Base-by-base conservation (phyloP, 2,797 vertebrate species). In the Acanthopagrus latus region DNA sequence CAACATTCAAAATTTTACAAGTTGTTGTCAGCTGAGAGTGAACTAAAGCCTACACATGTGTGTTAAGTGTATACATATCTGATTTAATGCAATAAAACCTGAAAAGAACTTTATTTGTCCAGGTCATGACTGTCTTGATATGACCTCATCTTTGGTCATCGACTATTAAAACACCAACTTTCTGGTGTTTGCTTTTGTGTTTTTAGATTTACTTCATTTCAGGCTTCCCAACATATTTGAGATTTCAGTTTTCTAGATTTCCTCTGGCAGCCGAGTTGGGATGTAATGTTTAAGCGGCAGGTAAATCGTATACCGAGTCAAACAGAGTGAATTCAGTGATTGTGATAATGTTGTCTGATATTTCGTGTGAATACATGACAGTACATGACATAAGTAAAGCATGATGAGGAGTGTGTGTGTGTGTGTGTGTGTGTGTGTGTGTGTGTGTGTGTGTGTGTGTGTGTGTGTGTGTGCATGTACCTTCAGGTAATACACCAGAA, bases 401-500 rank as follows among this genome's bases (percentile, higher is more conserved):
- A 66, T 14, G 13, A 55, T 23, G 14, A 58, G 16, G 25, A 47
- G 27, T 17, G 43, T n/a, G 20, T 23, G 51, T 62, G 20, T 47
- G 11, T 52, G 12, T 66, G 20, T 13, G 44, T 47, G 13, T 33
- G 11, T 77, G 20, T 47, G 23, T 27, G 38, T 43, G 11, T 52
- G 12, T 66, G 20, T 13, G 27, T 17, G 43, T n/a, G 20, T 23
- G 27, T 17, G 43, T n/a, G 20, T 23, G 27, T 17, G 43, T n/a
- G n/a, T 47, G 23, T 27, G 38, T 44, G 11, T 52, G 12, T 66
- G 20, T 13, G 41, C 43, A 8, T 33, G 11, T 77, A 99, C 98
- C 97, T 99, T 99, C 74, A 99, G 94, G 89, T 99, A 99, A 87
- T 99, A 99, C 12, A 99, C 98, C 70, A 99, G 94, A 56, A 99